These are phyloP conservation scores for Trematomus loennbergii DNA, from an alignment of 2,113 vertebrate species.

Conservation along the genomic window DNA sequence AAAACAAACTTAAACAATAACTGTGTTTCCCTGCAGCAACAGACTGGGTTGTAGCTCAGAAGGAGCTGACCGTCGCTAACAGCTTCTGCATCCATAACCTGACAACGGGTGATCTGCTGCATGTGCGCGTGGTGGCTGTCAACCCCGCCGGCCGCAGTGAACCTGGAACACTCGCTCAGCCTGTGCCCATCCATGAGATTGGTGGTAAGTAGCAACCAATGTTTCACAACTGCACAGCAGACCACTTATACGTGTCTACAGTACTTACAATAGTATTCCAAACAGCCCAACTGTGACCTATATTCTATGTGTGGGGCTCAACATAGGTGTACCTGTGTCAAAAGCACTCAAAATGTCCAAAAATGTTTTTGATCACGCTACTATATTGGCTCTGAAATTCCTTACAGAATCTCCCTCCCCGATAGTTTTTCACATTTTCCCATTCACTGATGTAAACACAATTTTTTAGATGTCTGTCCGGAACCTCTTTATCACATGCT, in stretches of 20 bases:
- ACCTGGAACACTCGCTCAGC: conserved; percentile 80
- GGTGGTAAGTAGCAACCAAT: conserved; percentile 81
- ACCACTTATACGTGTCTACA: background rate
- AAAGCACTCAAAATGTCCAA: no score
- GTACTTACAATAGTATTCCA: background rate
- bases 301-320: background rate
- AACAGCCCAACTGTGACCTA: background rate
- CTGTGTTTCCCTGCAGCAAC: conserved; percentile 75
- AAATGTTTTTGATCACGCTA: background rate
- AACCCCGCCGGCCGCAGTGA: conserved; percentile 82
- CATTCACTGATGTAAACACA: background rate
- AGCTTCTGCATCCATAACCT: conserved; percentile 85
- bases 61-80: conserved; percentile 83
- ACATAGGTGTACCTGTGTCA: no score
- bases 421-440: background rate
- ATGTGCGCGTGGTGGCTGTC: conserved; percentile 86
- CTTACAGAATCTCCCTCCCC: background rate
- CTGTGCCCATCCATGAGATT: conserved; percentile 85
- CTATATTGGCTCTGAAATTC: background rate
- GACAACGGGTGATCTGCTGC: conserved; percentile 84
- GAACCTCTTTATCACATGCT: conserved; percentile 47
- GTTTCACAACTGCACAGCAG: background rate
- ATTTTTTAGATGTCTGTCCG: conserved; percentile 17
- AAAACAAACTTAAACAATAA: background rate
- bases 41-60: conserved; percentile 87